phyloP scores from a whole-genome alignment of 2,888 invertebrate species.

The Ceraclea dissimilis region DNA sequence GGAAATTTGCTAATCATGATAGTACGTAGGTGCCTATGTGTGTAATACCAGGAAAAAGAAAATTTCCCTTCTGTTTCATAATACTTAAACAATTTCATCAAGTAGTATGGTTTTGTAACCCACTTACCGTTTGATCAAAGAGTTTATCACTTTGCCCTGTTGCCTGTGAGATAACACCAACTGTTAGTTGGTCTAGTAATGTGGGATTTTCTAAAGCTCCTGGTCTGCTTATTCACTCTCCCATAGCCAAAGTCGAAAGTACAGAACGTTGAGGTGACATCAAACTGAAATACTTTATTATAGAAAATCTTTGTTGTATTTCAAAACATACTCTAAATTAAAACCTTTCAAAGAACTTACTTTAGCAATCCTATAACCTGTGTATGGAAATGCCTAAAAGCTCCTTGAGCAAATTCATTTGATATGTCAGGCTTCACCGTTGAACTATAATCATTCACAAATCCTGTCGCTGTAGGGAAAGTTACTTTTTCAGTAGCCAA shows the following conservation, averaged over 20 bases:
- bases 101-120: too few relatives aligned
- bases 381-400: slow-evolving; percentile 57
- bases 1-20: too few relatives aligned
- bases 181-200: not conserved
- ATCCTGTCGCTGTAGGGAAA: too few relatives aligned
- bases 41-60: too few relatives aligned
- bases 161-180: not conserved
- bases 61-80: too few relatives aligned
- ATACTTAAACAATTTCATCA: too few relatives aligned
- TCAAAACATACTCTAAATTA: too few relatives aligned
- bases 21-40: too few relatives aligned
- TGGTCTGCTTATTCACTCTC: not conserved
- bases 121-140: too few relatives aligned
- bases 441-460: too few relatives aligned
- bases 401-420: slow-evolving; percentile 57
- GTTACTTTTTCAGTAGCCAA: too few relatives aligned
- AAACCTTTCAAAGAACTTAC: slow-evolving; percentile 33
- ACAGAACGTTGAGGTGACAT: not conserved
- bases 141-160: not conserved
- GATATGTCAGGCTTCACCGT: slow-evolving; percentile 40
- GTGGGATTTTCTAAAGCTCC: not conserved
- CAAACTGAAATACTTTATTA: not conserved
- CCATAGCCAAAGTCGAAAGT: not conserved
- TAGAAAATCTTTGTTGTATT: too few relatives aligned
- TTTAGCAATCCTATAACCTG: slow-evolving; percentile 46